Percentiles rank a stretch among this genome's conserved stretches.
phyloP scores from a whole-genome alignment of 2,113 vertebrate species.

The Ascaphus truei region DNA sequence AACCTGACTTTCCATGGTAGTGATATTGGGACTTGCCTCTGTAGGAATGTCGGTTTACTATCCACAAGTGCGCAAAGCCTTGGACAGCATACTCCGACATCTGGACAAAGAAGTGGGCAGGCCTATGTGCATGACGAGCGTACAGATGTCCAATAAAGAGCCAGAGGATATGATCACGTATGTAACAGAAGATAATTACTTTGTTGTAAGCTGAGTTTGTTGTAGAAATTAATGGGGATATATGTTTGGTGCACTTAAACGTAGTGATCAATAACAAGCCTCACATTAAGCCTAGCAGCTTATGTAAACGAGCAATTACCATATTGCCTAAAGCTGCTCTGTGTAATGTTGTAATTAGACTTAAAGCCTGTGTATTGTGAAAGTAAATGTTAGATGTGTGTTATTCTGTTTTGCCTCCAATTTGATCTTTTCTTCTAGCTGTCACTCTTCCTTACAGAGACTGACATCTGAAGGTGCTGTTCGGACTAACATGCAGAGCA shows the following conservation, averaged over 20 bases:
- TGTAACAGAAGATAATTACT: conserved; percentile 42
- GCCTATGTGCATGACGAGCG: conserved; percentile 96
- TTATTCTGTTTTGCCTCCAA: too few relatives aligned
- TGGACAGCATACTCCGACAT: conserved; percentile 94
- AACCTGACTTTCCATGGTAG: too few relatives aligned
- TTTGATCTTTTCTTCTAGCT: too few relatives aligned
- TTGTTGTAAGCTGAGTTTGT: not conserved
- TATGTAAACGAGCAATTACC: not conserved
- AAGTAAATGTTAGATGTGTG: too few relatives aligned
- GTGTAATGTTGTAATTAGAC: not conserved
- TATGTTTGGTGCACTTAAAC: not conserved
- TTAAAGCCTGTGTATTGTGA: not conserved
- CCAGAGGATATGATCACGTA: conserved; percentile 99
- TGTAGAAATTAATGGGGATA: too few relatives aligned
- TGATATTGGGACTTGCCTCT: too few relatives aligned
- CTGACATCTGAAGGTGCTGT: too few relatives aligned
- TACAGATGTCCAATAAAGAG: conserved; percentile 98
- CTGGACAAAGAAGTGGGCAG: conserved; percentile 97
- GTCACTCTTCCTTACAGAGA: too few relatives aligned
- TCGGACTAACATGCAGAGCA: too few relatives aligned
- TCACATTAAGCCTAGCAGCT: not conserved
- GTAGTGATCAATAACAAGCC: not conserved
- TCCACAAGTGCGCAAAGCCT: conserved; percentile 92
- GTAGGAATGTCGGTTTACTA: conserved; percentile 97
- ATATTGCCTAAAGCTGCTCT: not conserved